Base-by-base conservation (phyloP, 92 coral and sea anemone genomes). In the Actinostola sp. region DNA sequence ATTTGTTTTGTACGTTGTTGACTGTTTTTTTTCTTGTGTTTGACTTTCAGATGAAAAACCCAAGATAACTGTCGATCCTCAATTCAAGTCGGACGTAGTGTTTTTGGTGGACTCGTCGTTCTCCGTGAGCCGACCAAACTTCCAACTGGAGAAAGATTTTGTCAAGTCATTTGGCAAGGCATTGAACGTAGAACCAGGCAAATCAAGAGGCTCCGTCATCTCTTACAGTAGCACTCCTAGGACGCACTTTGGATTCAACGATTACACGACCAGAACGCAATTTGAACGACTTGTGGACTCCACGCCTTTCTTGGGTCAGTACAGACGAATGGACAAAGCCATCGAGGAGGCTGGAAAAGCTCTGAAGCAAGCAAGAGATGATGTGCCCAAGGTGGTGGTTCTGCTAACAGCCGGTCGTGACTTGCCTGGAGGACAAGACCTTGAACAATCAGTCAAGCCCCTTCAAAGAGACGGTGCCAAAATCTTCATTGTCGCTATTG, bases 401-500 rank as follows among this genome's bases (percentile, higher is more conserved):
- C 62, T 86, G 33, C 65, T 86, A 32, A 55, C 87, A 0, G 86
- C 86, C 45, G 75, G 74, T 30, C 45, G 75, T 51, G 69, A 86
- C 52, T 63, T 77, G 11, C 65, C 77, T 19, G 68, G 43, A 35
- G 85, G 73, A 8, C 38, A 32, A 31, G 67, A 45, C 21, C 71
- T 83, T 21, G 49, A 60, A 24, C 71, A 54, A 49, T 69, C 78
- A 5, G 79, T 76, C 32, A 56, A 75, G 39, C 72, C 59, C 20
- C 63, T 67, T 28, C 36, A n/a, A 25, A 45, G 71, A 24, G 70
- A 54, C 27, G 86, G 93, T 0, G 86, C 75, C 3, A 55, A 65
- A 58, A 75, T 76, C 0, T 79, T 38, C 27, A 79, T 88, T 14
- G 89, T 88, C 25, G 80, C 89, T n/a, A 60, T 88, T 25, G 89